Percentiles rank a stretch among this genome's conserved stretches.
These are phyloP conservation scores for Dinoponera quadriceps DNA, from an alignment of 1,140 invertebrate genomes.

Conservation along the genomic window DNA sequence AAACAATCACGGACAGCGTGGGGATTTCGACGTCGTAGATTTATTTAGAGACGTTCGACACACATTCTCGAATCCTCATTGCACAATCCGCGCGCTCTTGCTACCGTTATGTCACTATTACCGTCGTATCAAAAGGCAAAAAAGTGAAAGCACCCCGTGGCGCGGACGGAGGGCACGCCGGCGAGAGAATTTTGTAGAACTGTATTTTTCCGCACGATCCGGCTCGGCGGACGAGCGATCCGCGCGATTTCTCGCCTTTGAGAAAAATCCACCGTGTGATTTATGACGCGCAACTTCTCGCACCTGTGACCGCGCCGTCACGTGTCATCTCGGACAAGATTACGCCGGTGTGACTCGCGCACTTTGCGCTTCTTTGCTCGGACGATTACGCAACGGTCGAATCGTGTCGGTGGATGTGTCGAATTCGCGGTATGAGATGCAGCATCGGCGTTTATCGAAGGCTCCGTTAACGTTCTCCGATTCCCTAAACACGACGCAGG, in stretches of 20 bases:
- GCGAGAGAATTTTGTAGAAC: not conserved
- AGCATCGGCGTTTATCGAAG: too few relatives aligned
- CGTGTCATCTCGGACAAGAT: too few relatives aligned
- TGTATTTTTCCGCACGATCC: not conserved
- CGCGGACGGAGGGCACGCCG: not conserved
- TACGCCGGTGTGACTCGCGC: too few relatives aligned
- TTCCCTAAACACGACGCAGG: too few relatives aligned
- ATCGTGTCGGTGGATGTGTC: too few relatives aligned
- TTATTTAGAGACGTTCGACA: too few relatives aligned
- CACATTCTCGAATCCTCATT: not conserved
- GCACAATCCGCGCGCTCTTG: not conserved
- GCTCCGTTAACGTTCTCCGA: too few relatives aligned
- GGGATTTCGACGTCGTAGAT: too few relatives aligned
- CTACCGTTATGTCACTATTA: conserved; percentile 3
- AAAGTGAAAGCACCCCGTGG: not conserved
- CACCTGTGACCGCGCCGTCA: not conserved
- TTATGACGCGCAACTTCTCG: not conserved
- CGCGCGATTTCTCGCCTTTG: not conserved
- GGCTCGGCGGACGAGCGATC: not conserved
- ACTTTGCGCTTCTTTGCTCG: too few relatives aligned
- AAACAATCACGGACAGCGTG: too few relatives aligned
- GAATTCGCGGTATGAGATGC: too few relatives aligned
- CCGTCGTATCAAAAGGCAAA: not conserved
- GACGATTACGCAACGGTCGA: too few relatives aligned
- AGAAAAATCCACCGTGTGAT: not conserved